Conservation (phyloP, 2,888 invertebrate genomes). For the Polymixis lichenea region DNA sequence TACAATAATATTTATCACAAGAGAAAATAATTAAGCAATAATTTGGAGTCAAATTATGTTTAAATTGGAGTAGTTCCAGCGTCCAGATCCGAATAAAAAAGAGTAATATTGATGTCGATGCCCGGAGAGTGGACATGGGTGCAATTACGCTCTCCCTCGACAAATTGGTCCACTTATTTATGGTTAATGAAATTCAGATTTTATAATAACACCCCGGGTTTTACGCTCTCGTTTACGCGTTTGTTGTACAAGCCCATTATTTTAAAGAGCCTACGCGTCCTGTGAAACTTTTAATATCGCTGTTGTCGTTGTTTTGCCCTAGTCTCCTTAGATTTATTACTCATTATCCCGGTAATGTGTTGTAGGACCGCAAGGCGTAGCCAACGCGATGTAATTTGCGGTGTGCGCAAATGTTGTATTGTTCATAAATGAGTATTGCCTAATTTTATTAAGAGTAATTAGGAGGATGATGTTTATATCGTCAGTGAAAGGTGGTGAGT, state of each 20-base stretch:
- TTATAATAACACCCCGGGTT: slow-evolving; percentile 78
- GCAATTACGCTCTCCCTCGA: slow-evolving; percentile 76
- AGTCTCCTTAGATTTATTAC: slow-evolving; percentile 70
- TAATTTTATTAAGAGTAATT: slow-evolving; percentile 59
- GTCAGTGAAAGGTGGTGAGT: neutral
- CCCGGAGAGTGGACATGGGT: slow-evolving; percentile 71
- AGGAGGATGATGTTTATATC: slow-evolving; percentile 7
- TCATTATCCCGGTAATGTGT: slow-evolving; percentile 67
- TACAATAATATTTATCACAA: slow-evolving; percentile 60
- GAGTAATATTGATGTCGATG: slow-evolving; percentile 64
- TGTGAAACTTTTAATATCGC: slow-evolving; percentile 69
- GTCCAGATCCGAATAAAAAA: slow-evolving; percentile 56
- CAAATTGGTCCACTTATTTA: slow-evolving; percentile 82
- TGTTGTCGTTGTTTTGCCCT: slow-evolving; percentile 55
- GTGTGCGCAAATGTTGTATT: slow-evolving; percentile 55
- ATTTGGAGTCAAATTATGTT: slow-evolving; percentile 59
- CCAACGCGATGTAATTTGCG: slow-evolving; percentile 56
- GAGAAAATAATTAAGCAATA: slow-evolving; percentile 63
- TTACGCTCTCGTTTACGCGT: slow-evolving; percentile 77
- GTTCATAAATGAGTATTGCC: slow-evolving; percentile 49
- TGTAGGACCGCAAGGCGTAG: slow-evolving; percentile 57
- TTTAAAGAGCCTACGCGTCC: slow-evolving; percentile 70
- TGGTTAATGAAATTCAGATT: slow-evolving; percentile 84
- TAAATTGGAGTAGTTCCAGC: slow-evolving; percentile 66
- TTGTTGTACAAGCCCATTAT: slow-evolving; percentile 78